Base-by-base conservation (phyloP, 1,140 invertebrate genomes). In the Aphis craccivora region DNA sequence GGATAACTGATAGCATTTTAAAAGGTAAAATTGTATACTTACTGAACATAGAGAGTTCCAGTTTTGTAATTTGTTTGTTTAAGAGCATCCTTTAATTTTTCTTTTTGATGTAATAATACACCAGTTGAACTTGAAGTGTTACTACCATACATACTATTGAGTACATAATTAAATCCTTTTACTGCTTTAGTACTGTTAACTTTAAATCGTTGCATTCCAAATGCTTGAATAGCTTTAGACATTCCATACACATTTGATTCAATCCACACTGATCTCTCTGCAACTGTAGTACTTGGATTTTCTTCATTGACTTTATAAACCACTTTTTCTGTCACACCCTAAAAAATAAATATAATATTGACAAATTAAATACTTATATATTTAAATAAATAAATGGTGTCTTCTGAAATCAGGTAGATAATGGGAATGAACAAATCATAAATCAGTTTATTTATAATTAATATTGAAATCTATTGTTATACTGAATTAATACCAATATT, bases 241-340 rank as follows among this genome's bases (percentile, higher is more conserved):
- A 99, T 98, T 40, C 98, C 98, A 95, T 97, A 97, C 22, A 99
- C 96, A 95, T 97, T 97, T 30, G 98, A 98, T 94, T 98, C 97
- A 45, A 99, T 97, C 96, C 97, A 98, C 0, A 98, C 98, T 2
- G 97, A 97, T 93, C 98, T 96, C 81, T 97, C 95, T 20, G 97
- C 98, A 48, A 98, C 95, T 8, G 98, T 99, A 95, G 97, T 97
- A 20, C 96, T 96, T 20, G 96, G 95, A 95, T 97, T 97, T 86
- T 97, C 96, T 14, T 97, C 96, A 93, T 96, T 96, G 90, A 96
- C 96, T 94, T 95, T 96, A 94, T 99, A 99, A 35, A 98, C 96
- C 86, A 99, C 98, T 95, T 98, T 98, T 95, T 99, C 98, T 67
- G 98, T 97, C 0, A 99, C 96, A 95, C 96, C 98, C 98, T 99